Base-by-base conservation (phyloP, 2,888 invertebrate genomes). In the Matsumyia berberina region DNA sequence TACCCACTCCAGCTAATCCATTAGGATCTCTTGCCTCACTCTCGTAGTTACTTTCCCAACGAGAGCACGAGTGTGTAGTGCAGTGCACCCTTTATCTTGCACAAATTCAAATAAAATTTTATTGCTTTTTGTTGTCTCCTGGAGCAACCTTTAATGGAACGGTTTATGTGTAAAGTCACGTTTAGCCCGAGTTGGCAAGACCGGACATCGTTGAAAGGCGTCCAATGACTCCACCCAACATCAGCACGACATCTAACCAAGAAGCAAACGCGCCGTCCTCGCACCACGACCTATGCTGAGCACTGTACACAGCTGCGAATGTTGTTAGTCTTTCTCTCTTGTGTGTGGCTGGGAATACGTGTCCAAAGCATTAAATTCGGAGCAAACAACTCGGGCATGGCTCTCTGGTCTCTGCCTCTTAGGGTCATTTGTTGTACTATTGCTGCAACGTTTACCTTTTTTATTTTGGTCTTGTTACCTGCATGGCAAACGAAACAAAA, bases 181-280 rank as follows among this genome's bases (percentile, higher is more conserved):
- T 83, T 79, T 79, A 57, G 39, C 60, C 62, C 35, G 60, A 73
- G 67, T 67, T 72, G 64, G 53, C 31, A 62, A 73, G 73, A 83
- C 79, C 83, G 83, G 79, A 79, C 79, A 79, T 83, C 35, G 67
- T 74, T 57, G 70, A 78, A 78, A 82, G 78, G 72, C 78, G 78
- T 82, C 60, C 82, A 82, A 78, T 66, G 83, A 83, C 83, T 83
- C 83, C 83, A 83, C 83, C 83, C 79, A 79, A 73, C 55, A 39
- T 58, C 55, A 12, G 60, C 67, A 69, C 79, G 79, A 62, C 62
- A 64, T 78, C 69, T 58, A 78, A 69, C 51, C 66, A 72, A 72
- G 64, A 70, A 67, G 12, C 42, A 77, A 39, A 42, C 67, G 24
- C 60, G 60, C 53, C 33, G 55, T 53, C 70, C 60, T 53, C 58